Percentiles rank a stretch among this genome's conserved stretches.
Conservation (phyloP, 2,888 invertebrate species). For the Druceiella hillmani region DNA sequence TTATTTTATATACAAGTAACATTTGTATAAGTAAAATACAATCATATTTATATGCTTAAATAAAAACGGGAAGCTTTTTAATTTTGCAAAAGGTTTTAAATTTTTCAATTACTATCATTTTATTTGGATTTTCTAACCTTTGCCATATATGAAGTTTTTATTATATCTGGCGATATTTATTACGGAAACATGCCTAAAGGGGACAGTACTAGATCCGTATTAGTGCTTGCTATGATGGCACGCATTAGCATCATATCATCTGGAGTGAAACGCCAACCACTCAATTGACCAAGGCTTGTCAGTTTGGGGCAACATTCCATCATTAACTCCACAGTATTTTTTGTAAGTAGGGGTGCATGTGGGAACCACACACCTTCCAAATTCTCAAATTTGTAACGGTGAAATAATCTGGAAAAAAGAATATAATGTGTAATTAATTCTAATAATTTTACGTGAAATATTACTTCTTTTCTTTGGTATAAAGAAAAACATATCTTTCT, state of each 20-base stretch:
- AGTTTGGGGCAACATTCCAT: constrained; percentile 64
- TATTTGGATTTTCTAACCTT: too few relatives aligned
- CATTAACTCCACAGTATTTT: constrained; percentile 57
- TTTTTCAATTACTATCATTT: too few relatives aligned
- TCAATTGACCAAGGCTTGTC: constrained; percentile 59
- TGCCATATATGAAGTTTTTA: too few relatives aligned
- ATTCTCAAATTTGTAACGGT: constrained; percentile 56
- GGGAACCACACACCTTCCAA: constrained; percentile 67
- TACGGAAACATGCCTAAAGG: constrained; percentile 54
- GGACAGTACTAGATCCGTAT: constrained; percentile 58
- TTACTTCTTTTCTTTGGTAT: too few relatives aligned
- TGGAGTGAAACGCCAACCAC: constrained; percentile 61
- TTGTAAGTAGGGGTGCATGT: constrained; percentile 58
- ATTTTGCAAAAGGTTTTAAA: too few relatives aligned
- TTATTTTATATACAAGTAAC: not conserved
- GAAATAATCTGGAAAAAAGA: constrained; percentile 52
- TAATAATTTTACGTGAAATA: not conserved
- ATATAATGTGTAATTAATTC: not conserved
- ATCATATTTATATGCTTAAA: too few relatives aligned
- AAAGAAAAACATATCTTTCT: not conserved
- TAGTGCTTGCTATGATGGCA: constrained; percentile 59
- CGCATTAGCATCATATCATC: constrained; percentile 63
- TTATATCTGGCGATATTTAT: constrained; percentile 27
- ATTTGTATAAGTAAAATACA: too few relatives aligned
- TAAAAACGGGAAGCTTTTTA: too few relatives aligned